Base-by-base conservation (phyloP, 2,888 invertebrate genomes). In the Cheilosia soror region DNA sequence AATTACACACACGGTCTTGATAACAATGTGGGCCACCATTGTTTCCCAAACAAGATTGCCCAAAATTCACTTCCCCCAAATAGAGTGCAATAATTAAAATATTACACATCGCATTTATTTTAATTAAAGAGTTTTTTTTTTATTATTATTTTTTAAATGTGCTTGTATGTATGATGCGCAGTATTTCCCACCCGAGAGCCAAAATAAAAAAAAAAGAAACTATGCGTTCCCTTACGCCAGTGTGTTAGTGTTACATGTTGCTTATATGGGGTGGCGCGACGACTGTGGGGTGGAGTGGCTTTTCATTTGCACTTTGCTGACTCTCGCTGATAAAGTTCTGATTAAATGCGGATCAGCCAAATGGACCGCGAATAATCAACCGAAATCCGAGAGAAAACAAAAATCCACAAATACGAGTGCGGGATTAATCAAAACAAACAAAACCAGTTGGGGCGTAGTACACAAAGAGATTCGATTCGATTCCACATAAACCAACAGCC, bases 371-470 rank as follows among this genome's bases (percentile, higher is more conserved):
- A 58, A 66, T 66, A 66, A 76, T 63, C 65, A 72, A 72, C 13
- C 13, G 51, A 60, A 79, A 79, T 51, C 11, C 5, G 57, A 79
- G 58, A 65, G 68, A 62, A 68, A 80, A 72, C 37, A 73, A 66
- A 49, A 49, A 33, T 68, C 40, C 40, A 49, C 65, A 60, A 29
- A 5, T 15, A 76, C 13, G 15, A 25, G 2, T 25, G 11, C n/a
- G 20, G 62, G 53, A 51, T 62, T 68, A 80, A 80, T 73, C 80
- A 73, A 73, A 80, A 73, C 73, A 80, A 80, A 80, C 55, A 51
- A 80, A 68, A 80, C 73, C 80, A 68, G 73, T 80, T 53, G 53
- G 25, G 20, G 20, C 20, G 25, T 29, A 33, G 37, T 25, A 44
- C 13, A 42, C 60, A 51, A 58, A 78, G 31, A 40, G 57, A 62